Conservation (phyloP, 2,113 vertebrate species). For the Machaerirhynchus nigripectus region DNA sequence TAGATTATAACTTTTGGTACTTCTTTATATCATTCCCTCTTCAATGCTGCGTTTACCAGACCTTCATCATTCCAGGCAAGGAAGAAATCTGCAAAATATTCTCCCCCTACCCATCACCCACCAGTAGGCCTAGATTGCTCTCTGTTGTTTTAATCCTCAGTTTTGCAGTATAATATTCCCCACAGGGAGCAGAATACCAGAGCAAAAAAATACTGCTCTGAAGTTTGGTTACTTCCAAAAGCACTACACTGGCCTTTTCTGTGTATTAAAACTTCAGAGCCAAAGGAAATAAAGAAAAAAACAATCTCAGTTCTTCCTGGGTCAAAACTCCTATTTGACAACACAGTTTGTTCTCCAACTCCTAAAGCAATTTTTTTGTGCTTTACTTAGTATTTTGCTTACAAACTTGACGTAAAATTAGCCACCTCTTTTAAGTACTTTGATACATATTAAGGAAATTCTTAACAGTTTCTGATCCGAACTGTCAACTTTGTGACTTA, state of each 20-base stretch:
- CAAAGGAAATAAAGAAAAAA: not conserved
- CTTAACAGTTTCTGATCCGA: not conserved
- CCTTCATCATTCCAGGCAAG: not conserved
- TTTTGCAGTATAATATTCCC: not conserved
- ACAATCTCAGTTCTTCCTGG: not conserved
- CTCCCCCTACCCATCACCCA: not conserved
- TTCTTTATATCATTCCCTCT: not conserved
- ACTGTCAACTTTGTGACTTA: not conserved
- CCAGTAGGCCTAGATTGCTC: not conserved
- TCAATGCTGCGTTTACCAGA: not conserved
- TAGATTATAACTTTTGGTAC: not conserved
- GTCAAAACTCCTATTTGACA: not conserved
- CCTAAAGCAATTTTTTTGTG: not conserved
- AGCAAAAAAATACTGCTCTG: not conserved
- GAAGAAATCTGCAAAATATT: not conserved
- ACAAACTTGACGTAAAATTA: not conserved
- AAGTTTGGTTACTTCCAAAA: not conserved
- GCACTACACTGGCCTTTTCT: not conserved
- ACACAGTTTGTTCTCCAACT: not conserved
- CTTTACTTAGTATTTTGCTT: not conserved
- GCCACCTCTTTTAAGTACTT: not conserved
- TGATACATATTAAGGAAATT: not conserved
- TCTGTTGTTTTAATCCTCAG: not conserved
- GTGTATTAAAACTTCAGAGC: not conserved
- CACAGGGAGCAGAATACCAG: not conserved